These are phyloP conservation scores for Tethya wilhelma DNA, from an alignment of 37 sponge, comb jelly and placozoan species.

Conservation along the genomic window DNA sequence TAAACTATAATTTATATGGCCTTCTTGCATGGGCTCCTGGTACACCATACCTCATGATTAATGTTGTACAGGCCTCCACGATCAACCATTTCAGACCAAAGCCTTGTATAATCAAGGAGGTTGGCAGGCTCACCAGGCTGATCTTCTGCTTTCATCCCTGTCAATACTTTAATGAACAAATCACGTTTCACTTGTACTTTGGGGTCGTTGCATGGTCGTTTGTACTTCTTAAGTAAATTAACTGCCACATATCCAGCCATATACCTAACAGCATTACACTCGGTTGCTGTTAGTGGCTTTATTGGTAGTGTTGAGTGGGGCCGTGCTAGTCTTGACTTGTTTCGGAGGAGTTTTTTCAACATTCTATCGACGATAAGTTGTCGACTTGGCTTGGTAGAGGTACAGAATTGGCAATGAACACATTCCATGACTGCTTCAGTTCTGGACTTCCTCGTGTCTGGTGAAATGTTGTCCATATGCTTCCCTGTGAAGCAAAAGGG, in stretches of 20 bases:
- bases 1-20: no score
- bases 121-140: constrained; percentile 10
- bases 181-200: neutral
- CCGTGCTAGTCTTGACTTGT: constrained; percentile 1
- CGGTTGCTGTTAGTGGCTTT: neutral
- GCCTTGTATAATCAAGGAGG: neutral
- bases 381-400: neutral
- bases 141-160: neutral
- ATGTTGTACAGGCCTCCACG: constrained; percentile 30
- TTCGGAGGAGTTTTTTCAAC: neutral
- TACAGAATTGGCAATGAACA: neutral
- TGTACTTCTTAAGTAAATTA: neutral
- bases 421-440: neutral
- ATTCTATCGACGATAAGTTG: constrained; percentile 13
- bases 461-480: constrained; percentile 1
- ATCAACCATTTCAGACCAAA: constrained; percentile 33
- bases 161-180: neutral
- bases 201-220: neutral
- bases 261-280: constrained; percentile 10
- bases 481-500: neutral
- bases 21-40: no score
- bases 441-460: neutral
- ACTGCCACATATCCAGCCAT: constrained; percentile 33
- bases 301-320: neutral
- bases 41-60: constrained; percentile 10